These are phyloP conservation scores for Drosophila paranaensis DNA, from an alignment of 2,888 invertebrate species.

Conservation along the genomic window DNA sequence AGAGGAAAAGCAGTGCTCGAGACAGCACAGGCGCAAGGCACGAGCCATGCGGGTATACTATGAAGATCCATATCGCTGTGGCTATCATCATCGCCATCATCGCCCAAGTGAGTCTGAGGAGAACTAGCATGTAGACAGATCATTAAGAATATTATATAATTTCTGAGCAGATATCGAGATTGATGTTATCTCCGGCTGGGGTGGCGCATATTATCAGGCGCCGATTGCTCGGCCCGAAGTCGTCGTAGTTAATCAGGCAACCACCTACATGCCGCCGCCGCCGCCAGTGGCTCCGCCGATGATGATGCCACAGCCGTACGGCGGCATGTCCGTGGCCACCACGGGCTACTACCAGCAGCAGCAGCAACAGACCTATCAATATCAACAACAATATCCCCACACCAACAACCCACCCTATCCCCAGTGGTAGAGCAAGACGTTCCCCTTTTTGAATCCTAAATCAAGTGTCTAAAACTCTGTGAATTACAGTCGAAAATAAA, in stretches of 20 bases:
- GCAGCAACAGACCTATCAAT: slow-evolving; percentile 61
- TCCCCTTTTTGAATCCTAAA: not conserved
- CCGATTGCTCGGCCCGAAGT: slow-evolving; percentile 68
- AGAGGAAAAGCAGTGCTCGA: slow-evolving; percentile 51
- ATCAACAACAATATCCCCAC: slow-evolving; percentile 51
- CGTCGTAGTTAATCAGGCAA: slow-evolving; percentile 64
- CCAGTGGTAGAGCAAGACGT: slow-evolving; percentile 32
- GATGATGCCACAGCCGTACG: slow-evolving; percentile 63
- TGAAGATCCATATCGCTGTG: slow-evolving; percentile 72
- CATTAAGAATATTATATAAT: slow-evolving; percentile 2
- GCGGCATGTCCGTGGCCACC: slow-evolving; percentile 40
- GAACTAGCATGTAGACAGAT: not conserved
- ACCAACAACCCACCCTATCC: slow-evolving; percentile 59
- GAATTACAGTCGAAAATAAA: slow-evolving; percentile 26
- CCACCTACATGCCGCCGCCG: slow-evolving; percentile 44
- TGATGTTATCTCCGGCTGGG: slow-evolving; percentile 73
- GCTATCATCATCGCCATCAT: slow-evolving; percentile 72
- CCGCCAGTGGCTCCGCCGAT: slow-evolving; percentile 36
- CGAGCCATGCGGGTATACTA: slow-evolving; percentile 65
- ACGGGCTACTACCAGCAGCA: slow-evolving; percentile 68
- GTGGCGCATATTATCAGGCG: slow-evolving; percentile 71
- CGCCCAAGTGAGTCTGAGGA: slow-evolving; percentile 64
- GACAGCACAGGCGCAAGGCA: slow-evolving; percentile 27
- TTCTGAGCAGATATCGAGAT: slow-evolving; percentile 68
- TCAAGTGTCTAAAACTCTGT: slow-evolving; percentile 14